Evolutionary conservation across 2,888 invertebrate species (phyloP), one percentile per base, ranked within the genome.

Genomic region (Chirona hameri): DNA sequence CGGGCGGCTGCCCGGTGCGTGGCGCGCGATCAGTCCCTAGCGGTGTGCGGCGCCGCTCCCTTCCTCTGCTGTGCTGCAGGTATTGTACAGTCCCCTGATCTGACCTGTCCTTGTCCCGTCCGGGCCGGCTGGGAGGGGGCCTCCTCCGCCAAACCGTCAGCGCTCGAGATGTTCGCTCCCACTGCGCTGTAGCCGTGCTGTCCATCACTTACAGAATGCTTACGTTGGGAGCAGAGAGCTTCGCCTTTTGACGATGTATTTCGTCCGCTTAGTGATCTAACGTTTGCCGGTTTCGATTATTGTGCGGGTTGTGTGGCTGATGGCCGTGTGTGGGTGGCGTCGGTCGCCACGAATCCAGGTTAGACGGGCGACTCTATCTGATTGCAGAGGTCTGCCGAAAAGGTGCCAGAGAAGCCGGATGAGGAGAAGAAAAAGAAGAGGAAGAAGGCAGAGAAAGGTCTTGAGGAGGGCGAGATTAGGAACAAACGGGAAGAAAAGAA

Each of bases 361-460:
- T 2, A 24, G 76, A 39, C 46, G 80, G 4, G 2, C 29, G 27
- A 2, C n/a, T 9, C 27, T 39, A 27, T 52, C 27, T 80, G 14
- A 27, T 80, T 55, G 3, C 80, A 80, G 80, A 80, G 80, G 55
- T 21, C 12, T 15, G 52, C 52, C 12, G 80, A 80, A 18, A 80
- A 80, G 48, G 2, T 21, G 10, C 29, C 80, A 18, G 80, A 80
- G 52, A 48, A 55, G n/a, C n/a, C n/a, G 80, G 80, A 80, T 4
- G 80, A 80, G 15, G 80, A 80, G 52, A 80, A 80, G 80, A 48
- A 55, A 52, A 80, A 55, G 80, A 80, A 80, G 18, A 48, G 80
- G 18, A 80, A 55, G 29, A 80, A 80, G 27, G 27, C 80, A 4
- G 80, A 80, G 15, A 48, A 55, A 14, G 80, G 46, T 27, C 52